phyloP scores from a whole-genome alignment of 1,140 invertebrate species.

The Drosophila navojoa region DNA sequence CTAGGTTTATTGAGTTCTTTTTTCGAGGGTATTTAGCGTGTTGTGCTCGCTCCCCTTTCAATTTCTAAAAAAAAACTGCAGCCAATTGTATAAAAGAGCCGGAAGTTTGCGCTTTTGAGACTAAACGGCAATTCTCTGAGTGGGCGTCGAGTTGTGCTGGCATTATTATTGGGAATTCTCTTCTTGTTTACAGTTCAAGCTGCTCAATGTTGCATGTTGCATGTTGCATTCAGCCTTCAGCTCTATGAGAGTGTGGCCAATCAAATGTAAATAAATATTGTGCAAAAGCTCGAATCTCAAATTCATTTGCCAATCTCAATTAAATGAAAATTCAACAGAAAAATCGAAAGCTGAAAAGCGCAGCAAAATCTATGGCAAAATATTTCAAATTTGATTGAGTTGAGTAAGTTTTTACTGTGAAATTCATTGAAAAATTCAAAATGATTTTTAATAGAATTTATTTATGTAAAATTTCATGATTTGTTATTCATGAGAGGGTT shows the following conservation, averaged over 20 bases:
- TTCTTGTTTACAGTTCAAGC: not conserved
- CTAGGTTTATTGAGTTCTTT: constrained; percentile 23
- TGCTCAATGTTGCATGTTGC: not conserved
- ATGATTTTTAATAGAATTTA: no score
- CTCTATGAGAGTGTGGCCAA: not conserved
- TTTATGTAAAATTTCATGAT: no score
- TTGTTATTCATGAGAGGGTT: no score
- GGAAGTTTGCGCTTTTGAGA: constrained; percentile 32
- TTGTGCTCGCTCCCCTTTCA: constrained; percentile 7
- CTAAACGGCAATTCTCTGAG: constrained; percentile 36
- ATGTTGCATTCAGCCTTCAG: not conserved
- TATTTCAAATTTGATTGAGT: not conserved
- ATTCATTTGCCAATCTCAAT: no score
- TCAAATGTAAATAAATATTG: not conserved
- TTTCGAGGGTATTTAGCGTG: constrained; percentile 29
- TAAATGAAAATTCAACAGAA: no score
- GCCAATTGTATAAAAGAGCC: constrained; percentile 40
- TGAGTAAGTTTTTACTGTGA: not conserved
- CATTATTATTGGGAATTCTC: not conserved
- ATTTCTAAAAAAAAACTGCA: constrained; percentile 25
- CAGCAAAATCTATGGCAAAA: no score
- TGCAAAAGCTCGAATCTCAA: not conserved
- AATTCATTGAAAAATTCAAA: no score
- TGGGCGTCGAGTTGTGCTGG: constrained; percentile 6
- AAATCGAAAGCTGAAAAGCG: no score